Evolutionary conservation across 2,797 vertebrate species (phyloP).

Genomic region (Esox lucius): DNA sequence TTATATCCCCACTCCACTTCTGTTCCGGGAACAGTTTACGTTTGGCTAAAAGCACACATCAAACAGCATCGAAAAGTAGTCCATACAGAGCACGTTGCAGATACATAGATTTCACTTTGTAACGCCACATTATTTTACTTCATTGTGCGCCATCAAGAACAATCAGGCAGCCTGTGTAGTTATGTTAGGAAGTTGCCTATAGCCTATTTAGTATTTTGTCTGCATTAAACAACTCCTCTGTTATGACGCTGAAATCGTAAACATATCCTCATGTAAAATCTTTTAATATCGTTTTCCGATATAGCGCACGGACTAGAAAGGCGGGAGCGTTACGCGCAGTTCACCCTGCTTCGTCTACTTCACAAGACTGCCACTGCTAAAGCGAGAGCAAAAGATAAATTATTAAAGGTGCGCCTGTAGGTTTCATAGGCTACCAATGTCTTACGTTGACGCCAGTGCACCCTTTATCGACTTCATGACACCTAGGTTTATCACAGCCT

Average conservation of each 20-base stretch:
- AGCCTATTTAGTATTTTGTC: not conserved
- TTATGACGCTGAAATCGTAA: constrained; percentile 17
- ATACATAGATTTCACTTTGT: constrained; percentile 12
- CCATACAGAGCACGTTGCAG: not conserved
- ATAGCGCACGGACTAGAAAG: constrained; percentile 28
- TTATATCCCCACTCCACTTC: not conserved
- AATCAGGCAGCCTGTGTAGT: not conserved
- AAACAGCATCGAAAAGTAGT: not conserved
- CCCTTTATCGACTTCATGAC: not conserved
- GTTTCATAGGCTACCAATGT: not conserved
- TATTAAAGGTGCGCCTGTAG: constrained; percentile 65
- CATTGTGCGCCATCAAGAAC: constrained; percentile 11
- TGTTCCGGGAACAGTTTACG: not conserved
- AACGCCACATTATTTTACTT: constrained; percentile 24
- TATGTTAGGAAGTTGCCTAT: not conserved
- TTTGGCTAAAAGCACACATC: not conserved
- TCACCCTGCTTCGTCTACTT: constrained; percentile 48
- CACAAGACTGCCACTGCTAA: constrained; percentile 51
- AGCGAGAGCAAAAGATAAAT: constrained; percentile 54
- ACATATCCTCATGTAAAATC: constrained; percentile 21
- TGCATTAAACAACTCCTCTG: constrained; percentile 1
- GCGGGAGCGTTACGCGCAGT: not conserved
- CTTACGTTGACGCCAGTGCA: not conserved
- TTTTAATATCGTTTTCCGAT: constrained; percentile 31
- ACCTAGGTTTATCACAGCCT: not conserved